phyloP scores from a whole-genome alignment of 2,113 vertebrate species.

The Esox niger region DNA sequence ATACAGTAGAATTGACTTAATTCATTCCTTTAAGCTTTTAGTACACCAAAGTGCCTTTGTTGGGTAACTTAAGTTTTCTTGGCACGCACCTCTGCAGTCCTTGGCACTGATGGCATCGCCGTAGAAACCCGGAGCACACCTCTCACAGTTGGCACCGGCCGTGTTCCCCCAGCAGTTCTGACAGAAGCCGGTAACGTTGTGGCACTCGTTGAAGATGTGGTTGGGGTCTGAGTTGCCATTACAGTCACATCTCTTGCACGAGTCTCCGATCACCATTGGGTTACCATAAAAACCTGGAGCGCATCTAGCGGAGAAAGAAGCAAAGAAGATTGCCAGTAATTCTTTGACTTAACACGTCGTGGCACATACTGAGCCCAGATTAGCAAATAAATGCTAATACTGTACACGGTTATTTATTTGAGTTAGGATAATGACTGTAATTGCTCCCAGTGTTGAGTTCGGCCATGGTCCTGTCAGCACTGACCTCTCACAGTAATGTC shows the following conservation, averaged over 20 bases:
- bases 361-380: neutral
- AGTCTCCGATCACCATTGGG: conserved; percentile 81
- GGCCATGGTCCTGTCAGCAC: conserved; percentile 30
- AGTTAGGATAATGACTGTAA: no score
- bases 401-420: no score
- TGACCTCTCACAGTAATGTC: conserved; percentile 93
- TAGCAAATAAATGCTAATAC: neutral
- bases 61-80: neutral
- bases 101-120: conserved; percentile 86
- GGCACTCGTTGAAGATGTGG: conserved; percentile 91
- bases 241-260: conserved; percentile 92
- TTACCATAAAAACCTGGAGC: conserved; percentile 96
- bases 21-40: neutral
- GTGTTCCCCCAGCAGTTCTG: conserved; percentile 88
- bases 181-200: conserved; percentile 90
- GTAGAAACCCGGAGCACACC: conserved; percentile 84
- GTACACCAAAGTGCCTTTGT: no score
- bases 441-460: neutral
- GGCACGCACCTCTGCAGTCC: conserved; percentile 84
- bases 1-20: neutral
- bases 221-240: conserved; percentile 96
- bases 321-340: no score
- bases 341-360: neutral
- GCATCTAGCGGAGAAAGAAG: conserved; percentile 72
- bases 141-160: conserved; percentile 84